phyloP scores from a whole-genome alignment of 1,140 invertebrate species.

The Drosophila subpulchrella region DNA sequence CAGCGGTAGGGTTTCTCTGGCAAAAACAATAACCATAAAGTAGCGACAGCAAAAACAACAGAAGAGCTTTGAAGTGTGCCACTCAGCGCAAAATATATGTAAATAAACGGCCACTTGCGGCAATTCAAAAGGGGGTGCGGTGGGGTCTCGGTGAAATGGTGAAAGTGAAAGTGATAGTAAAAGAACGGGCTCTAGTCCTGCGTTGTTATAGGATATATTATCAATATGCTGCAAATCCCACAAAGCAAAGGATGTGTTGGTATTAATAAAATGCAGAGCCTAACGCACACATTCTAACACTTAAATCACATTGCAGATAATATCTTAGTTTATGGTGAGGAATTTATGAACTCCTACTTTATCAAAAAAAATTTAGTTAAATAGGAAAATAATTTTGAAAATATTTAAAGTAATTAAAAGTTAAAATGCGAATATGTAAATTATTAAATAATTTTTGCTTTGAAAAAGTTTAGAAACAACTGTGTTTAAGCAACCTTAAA shows the following conservation, averaged over 20 bases:
- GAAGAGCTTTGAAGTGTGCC: slow-evolving; percentile 59
- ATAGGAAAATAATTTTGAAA: background rate
- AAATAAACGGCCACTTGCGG: slow-evolving; percentile 81
- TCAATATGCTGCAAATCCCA: slow-evolving; percentile 63
- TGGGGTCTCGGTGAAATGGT: background rate
- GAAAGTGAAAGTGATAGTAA: slow-evolving; percentile 14
- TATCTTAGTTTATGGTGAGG: background rate
- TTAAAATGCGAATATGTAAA: no score
- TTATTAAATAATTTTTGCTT: background rate
- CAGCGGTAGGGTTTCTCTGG: slow-evolving; percentile 29
- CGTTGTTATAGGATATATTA: slow-evolving; percentile 70
- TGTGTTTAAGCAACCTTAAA: no score
- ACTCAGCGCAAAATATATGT: slow-evolving; percentile 75
- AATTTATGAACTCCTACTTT: background rate
- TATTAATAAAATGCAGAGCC: slow-evolving; percentile 61
- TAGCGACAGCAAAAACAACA: slow-evolving; percentile 36
- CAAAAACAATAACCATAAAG: slow-evolving; percentile 73
- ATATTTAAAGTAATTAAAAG: background rate
- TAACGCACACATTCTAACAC: slow-evolving; percentile 16
- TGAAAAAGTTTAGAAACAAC: background rate
- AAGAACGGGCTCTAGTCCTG: slow-evolving; percentile 36
- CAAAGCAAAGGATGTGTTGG: slow-evolving; percentile 48
- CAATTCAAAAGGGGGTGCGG: slow-evolving; percentile 47
- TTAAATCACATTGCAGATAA: background rate
- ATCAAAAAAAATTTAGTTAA: no score